Percentiles rank a stretch among this genome's conserved stretches.
Evolutionary conservation across 2,888 invertebrate species (phyloP).

Genomic region (Tupiocoris notatus): DNA sequence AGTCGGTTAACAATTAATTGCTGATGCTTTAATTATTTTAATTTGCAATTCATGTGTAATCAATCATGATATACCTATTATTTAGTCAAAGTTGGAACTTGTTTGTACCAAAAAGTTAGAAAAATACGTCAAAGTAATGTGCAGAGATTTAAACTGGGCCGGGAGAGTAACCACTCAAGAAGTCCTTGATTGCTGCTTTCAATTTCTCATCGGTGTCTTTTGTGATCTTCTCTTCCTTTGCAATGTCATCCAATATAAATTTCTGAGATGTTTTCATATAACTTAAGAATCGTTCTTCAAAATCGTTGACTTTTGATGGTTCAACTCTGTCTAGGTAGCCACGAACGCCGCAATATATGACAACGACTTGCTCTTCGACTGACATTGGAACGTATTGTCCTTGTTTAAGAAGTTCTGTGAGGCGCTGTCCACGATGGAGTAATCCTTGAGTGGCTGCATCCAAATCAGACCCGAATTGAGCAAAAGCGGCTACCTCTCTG

Average conservation of each 20-base stretch:
- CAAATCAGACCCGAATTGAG: slow-evolving; percentile 99
- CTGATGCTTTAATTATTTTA: no score
- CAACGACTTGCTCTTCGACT: slow-evolving; percentile 20
- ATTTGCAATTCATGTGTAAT: no score
- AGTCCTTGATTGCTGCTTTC: slow-evolving; percentile 19
- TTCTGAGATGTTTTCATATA: slow-evolving; percentile 9
- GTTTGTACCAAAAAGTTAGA: no score
- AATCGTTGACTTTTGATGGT: slow-evolving; percentile 22
- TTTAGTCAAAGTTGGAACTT: no score
- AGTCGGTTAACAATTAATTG: no score
- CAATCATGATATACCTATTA: no score
- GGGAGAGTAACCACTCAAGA: slow-evolving; percentile 24
- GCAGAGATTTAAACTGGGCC: background rate
- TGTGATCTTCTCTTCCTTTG: slow-evolving; percentile 37
- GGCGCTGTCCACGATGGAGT: slow-evolving; percentile 94
- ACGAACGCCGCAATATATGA: slow-evolving; percentile 39
- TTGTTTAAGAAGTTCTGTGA: slow-evolving; percentile 97
- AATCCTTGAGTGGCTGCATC: slow-evolving; percentile 98
- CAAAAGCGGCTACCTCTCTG: slow-evolving; percentile 99
- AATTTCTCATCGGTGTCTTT: slow-evolving; percentile 37
- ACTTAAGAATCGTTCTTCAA: slow-evolving; percentile 29
- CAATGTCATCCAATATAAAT: slow-evolving; percentile 16
- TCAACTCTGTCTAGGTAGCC: slow-evolving; percentile 34
- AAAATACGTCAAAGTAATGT: no score
- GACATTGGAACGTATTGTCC: slow-evolving; percentile 74